Conservation (phyloP, 2,888 invertebrate species). For the Ennomos quercinarius region DNA sequence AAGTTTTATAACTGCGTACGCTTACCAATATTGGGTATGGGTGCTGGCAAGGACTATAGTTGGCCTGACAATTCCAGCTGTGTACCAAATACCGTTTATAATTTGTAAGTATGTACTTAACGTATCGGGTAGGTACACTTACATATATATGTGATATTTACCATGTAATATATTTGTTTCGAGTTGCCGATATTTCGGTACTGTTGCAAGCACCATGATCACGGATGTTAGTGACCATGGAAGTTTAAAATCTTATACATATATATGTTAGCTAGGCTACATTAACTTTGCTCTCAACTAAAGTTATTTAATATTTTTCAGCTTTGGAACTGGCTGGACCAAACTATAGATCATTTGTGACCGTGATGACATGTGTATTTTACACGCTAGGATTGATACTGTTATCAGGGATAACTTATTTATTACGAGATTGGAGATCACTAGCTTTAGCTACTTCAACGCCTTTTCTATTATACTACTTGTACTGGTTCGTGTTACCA, state of each 20-base stretch:
- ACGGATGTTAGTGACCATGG: too few relatives aligned
- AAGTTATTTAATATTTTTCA: conserved; percentile 69
- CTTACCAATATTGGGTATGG: conserved; percentile 94
- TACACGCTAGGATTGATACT: conserved; percentile 95
- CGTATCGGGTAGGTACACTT: not conserved
- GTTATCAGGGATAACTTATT: conserved; percentile 93
- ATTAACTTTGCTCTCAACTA: not conserved
- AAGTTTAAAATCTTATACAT: too few relatives aligned
- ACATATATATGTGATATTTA: not conserved
- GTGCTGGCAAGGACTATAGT: conserved; percentile 92
- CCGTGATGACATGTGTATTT: conserved; percentile 96
- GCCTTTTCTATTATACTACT: conserved; percentile 93
- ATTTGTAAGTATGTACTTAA: conserved; percentile 89
- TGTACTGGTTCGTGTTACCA: conserved; percentile 94
- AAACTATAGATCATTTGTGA: conserved; percentile 95
- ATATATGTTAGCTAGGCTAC: too few relatives aligned
- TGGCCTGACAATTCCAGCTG: conserved; percentile 96
- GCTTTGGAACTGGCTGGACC: conserved; percentile 96
- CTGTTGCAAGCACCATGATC: too few relatives aligned
- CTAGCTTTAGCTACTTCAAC: conserved; percentile 92
- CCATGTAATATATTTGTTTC: too few relatives aligned
- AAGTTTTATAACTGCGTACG: conserved; percentile 91
- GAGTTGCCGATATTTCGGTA: too few relatives aligned
- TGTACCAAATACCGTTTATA: conserved; percentile 97
- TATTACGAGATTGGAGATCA: conserved; percentile 93